These are phyloP conservation scores for Halictus ligatus DNA, from an alignment of 2,888 invertebrate genomes.

Conservation along the genomic window DNA sequence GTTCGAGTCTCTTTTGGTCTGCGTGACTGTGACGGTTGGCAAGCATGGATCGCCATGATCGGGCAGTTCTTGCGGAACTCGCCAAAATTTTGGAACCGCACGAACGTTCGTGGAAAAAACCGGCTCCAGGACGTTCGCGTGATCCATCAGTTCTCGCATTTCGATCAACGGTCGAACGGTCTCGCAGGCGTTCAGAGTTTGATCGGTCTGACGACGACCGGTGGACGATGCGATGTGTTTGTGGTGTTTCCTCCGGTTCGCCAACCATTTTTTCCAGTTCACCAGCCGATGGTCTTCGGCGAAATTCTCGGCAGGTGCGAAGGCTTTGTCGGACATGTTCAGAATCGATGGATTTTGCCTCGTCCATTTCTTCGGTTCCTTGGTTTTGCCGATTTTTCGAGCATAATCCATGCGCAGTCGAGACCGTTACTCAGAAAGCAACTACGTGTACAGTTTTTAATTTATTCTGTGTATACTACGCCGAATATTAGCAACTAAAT, in stretches of 20 bases:
- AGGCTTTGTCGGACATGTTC: slow-evolving; percentile 33
- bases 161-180: slow-evolving; percentile 67
- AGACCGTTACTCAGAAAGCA: neutral
- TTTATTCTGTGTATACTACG: neutral
- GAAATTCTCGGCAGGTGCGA: slow-evolving; percentile 10
- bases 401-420: slow-evolving; percentile 70
- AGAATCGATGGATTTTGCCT: neutral
- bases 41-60: slow-evolving; percentile 54
- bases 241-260: slow-evolving; percentile 62
- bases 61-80: slow-evolving; percentile 57
- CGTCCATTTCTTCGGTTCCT: slow-evolving; percentile 45
- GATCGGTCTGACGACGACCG: slow-evolving; percentile 64
- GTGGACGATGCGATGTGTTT: slow-evolving; percentile 46
- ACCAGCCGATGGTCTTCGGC: slow-evolving; percentile 71
- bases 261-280: slow-evolving; percentile 77
- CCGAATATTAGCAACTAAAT: neutral
- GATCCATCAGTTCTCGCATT: slow-evolving; percentile 75
- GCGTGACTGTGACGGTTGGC: slow-evolving; percentile 61
- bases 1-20: slow-evolving; percentile 63
- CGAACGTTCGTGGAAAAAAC: slow-evolving; percentile 74
- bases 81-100: slow-evolving; percentile 76
- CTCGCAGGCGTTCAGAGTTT: slow-evolving; percentile 72
- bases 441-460: neutral
- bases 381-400: slow-evolving; percentile 71
- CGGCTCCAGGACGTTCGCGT: slow-evolving; percentile 79